Conservation (phyloP, 2,888 invertebrate genomes). For the Hirtodrosophila trivittata region DNA sequence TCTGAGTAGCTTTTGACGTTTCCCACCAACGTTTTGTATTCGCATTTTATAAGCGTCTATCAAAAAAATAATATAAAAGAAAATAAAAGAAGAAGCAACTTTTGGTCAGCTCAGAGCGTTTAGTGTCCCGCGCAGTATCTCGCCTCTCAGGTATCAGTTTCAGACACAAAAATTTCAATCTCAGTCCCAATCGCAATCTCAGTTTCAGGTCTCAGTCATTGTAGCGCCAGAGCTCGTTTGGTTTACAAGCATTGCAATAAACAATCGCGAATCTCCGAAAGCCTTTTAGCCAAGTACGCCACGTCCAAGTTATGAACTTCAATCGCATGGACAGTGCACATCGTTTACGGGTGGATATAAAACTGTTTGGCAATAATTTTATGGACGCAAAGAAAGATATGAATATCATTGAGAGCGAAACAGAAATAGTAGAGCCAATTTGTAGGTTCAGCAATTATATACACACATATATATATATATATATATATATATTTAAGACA, state of each 20-base stretch:
- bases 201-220: constrained; percentile 53
- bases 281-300: no score
- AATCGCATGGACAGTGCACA: constrained; percentile 71
- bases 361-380: constrained; percentile 55
- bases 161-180: constrained; percentile 5
- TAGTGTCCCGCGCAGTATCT: not conserved
- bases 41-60: constrained; percentile 42
- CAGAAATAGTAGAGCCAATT: not conserved
- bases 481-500: not conserved
- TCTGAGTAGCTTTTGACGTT: constrained; percentile 1
- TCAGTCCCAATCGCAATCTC: constrained; percentile 18
- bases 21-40: constrained; percentile 4
- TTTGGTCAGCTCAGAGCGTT: not conserved
- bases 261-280: constrained; percentile 12
- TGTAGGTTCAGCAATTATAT: constrained; percentile 34
- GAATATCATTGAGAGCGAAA: constrained; percentile 1
- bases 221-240: constrained; percentile 39
- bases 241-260: constrained; percentile 37
- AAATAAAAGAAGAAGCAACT: no score
- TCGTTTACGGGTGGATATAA: constrained; percentile 58
- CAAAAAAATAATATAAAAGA: constrained; percentile 1
- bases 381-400: constrained; percentile 15
- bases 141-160: constrained; percentile 9
- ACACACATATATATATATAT: not conserved
- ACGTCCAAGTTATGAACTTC: constrained; percentile 61